Evolutionary conservation across 2,113 vertebrate species (phyloP).

Genomic region (Pteropus alecto): DNA sequence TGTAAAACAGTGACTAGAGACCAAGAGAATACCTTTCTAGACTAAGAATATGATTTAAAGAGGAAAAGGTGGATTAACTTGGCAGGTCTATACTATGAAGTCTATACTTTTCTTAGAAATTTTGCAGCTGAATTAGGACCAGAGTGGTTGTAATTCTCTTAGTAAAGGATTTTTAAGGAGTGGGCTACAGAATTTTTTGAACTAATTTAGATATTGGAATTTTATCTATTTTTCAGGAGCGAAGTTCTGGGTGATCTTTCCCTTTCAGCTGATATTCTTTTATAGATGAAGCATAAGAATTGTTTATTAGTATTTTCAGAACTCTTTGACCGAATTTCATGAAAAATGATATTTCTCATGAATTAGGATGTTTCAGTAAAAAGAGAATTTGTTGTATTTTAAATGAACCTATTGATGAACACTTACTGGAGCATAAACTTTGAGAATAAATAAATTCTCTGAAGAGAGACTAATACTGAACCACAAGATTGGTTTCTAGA

Average conservation of each 20-base stretch:
- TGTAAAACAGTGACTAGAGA: not conserved
- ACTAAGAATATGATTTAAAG: not conserved
- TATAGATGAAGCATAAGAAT: slow-evolving; percentile 31
- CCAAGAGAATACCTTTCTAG: not conserved
- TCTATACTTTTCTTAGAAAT: not conserved
- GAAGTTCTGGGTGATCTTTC: not conserved
- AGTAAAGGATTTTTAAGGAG: not conserved
- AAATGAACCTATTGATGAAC: not conserved
- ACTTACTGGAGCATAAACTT: not conserved
- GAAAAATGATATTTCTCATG: not conserved
- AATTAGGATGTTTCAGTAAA: slow-evolving; percentile 4
- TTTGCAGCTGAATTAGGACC: not conserved
- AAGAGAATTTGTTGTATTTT: not conserved
- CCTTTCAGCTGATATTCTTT: not conserved
- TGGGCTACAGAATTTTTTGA: not conserved
- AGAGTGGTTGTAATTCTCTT: not conserved
- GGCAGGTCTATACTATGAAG: not conserved
- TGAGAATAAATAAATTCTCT: not conserved
- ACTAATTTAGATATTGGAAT: not conserved
- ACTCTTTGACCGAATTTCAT: not conserved
- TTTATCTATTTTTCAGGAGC: not conserved
- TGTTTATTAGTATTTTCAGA: slow-evolving; percentile 40
- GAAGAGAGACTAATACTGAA: not conserved
- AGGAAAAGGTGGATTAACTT: not conserved
- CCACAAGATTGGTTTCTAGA: not conserved